Base-by-base conservation (phyloP, 2,113 vertebrate species). In the Paracanthobrama guichenoti region DNA sequence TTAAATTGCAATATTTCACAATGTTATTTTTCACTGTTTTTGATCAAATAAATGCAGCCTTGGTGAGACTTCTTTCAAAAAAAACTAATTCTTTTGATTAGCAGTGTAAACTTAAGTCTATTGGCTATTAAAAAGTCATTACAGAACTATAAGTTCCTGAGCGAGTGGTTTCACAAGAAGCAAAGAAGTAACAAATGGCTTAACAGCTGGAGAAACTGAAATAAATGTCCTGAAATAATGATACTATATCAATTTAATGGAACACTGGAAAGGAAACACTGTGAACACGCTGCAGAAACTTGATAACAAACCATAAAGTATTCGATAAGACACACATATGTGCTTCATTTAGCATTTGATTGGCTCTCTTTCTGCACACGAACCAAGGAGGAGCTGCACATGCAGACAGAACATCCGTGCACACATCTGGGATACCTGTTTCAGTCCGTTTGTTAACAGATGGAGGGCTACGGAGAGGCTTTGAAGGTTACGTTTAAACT, bases 311-410 rank as follows among this genome's bases (percentile, higher is more conserved):
- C 8, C 20, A 76, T 22, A 22, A 42, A 22, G 31, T 71, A 42
- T 42, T 71, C 0, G 10, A 71, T 22, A 71, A 42, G 66, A 42
- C 39, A 42, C 66, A 55, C 73, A 35, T 22, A 75, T 31, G 72
- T 53, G 73, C 72, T 31, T 26, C 1, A 73, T 73, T 73, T 50
- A 73, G 42, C 24, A 75, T 77, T 20, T n/a, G 26, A 55, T 55
- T 18, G 18, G 50, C 26, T 4, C 16, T 3, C n/a, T 50, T 44
- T 74, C 6, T 18, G 39, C 42, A 18, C n/a, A 46, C 20, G 26
- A 35, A 8, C 13, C 53, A 55, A 22, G 8, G 53, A 55, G 53
- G 53, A 55, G 20, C 53, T 8, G 53, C 53, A 55, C 53, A 55
- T 9, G 3, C 14, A 53, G 48, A 31, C 73, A 22, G 48, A 76